Percentiles rank a stretch among this genome's conserved stretches.
Conservation (phyloP, 1,140 invertebrate genomes). For the Monomorium pharaonis region DNA sequence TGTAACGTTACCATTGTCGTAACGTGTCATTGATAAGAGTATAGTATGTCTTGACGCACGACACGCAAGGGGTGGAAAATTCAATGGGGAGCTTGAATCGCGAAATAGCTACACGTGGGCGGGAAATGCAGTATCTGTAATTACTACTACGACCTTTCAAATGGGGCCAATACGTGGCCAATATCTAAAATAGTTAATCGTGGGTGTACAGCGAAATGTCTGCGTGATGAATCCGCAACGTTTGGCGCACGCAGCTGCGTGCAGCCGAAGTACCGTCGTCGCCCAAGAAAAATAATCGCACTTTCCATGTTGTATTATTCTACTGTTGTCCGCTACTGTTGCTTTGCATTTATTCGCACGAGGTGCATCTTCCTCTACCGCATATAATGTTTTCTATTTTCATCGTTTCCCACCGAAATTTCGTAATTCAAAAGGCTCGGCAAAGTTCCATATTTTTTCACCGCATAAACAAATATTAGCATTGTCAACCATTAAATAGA, state of each 20-base stretch:
- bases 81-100: slow-evolving; percentile 50
- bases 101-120: background rate
- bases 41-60: background rate
- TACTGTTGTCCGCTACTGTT: background rate
- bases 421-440: background rate
- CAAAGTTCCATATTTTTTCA: background rate
- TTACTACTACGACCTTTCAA: slow-evolving; percentile 61
- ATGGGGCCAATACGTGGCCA: slow-evolving; percentile 33
- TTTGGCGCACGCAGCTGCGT: slow-evolving; percentile 49
- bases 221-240: slow-evolving; percentile 21
- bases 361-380: background rate
- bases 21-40: background rate
- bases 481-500: background rate
- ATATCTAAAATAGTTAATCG: slow-evolving; percentile 60
- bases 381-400: slow-evolving; percentile 4
- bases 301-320: background rate
- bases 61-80: slow-evolving; percentile 57
- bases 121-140: slow-evolving; percentile 54
- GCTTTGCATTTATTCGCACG: background rate
- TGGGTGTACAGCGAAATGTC: slow-evolving; percentile 52
- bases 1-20: background rate
- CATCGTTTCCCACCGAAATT: background rate
- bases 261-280: background rate
- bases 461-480: background rate
- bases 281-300: slow-evolving; percentile 59